Evolutionary conservation across 2,888 invertebrate genomes (phyloP).

Genomic region (Nasonovia ribisnigri): DNA sequence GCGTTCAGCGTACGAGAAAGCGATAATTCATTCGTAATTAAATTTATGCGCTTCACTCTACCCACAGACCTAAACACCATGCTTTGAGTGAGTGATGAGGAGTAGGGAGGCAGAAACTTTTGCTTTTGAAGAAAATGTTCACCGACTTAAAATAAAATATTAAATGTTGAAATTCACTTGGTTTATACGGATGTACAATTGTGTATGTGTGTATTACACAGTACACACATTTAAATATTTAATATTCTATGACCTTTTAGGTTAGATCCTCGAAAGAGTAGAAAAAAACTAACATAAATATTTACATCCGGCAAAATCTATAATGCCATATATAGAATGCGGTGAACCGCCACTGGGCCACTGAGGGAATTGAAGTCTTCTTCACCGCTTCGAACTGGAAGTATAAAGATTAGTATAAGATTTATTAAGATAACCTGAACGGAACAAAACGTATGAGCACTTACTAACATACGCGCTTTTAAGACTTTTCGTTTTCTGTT

Average conservation of each 20-base stretch:
- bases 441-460: not conserved
- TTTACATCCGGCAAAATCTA: not conserved
- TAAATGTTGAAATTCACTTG: not conserved
- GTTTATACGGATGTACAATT: not conserved
- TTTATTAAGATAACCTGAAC: not conserved
- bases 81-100: not conserved
- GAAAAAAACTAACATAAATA: not conserved
- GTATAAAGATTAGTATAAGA: not conserved
- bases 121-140: not conserved
- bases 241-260: not conserved
- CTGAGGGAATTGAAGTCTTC: not conserved
- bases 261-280: not conserved
- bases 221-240: not conserved
- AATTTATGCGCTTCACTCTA: not conserved
- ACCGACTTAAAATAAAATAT: not conserved
- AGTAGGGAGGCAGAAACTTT: not conserved
- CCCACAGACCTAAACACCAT: not conserved
- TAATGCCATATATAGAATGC: not conserved
- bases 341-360: not conserved
- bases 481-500: not conserved
- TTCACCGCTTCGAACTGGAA: not conserved
- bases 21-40: not conserved
- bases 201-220: not conserved
- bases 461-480: not conserved
- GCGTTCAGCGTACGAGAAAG: not conserved